Percentiles rank a stretch among this genome's conserved stretches.
These are phyloP conservation scores for Tetrax tetrax DNA, from an alignment of 2,113 vertebrate species.

Conservation along the genomic window DNA sequence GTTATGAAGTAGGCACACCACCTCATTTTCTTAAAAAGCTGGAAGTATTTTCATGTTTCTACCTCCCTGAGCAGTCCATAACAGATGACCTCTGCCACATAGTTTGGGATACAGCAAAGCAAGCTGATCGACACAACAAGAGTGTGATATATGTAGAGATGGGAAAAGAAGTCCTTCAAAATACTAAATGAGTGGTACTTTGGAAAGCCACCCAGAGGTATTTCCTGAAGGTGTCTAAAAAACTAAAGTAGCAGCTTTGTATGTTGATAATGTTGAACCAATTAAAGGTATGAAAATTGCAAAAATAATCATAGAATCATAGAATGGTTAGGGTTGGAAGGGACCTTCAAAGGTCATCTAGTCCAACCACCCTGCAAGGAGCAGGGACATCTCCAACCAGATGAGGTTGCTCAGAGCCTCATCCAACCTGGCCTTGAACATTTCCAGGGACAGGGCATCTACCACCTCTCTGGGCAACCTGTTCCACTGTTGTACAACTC, in stretches of 20 bases:
- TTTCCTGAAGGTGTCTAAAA: background rate
- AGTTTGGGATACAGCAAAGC: background rate
- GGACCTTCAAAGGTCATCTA: too few species aligned
- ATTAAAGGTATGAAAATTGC: background rate
- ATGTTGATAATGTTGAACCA: background rate
- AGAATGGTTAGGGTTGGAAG: too few species aligned
- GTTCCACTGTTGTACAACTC: too few species aligned
- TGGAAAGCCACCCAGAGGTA: background rate
- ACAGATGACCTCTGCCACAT: background rate
- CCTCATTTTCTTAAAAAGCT: background rate
- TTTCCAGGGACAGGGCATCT: too few species aligned
- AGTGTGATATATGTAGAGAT: background rate
- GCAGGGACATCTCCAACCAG: too few species aligned
- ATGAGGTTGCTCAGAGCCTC: too few species aligned
- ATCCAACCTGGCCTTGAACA: too few species aligned
- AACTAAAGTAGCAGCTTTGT: background rate
- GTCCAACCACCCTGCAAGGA: too few species aligned
- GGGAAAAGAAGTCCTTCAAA: background rate
- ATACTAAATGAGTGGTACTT: background rate
- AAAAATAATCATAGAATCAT: too few species aligned
- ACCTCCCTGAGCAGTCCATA: background rate
- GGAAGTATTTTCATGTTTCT: background rate
- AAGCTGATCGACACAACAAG: background rate
- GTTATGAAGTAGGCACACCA: background rate
- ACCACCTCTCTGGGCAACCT: too few species aligned